Percentiles rank a stretch among this genome's conserved stretches.
phyloP scores from a whole-genome alignment of 2,113 vertebrate genomes.

The Phycodurus eques region DNA sequence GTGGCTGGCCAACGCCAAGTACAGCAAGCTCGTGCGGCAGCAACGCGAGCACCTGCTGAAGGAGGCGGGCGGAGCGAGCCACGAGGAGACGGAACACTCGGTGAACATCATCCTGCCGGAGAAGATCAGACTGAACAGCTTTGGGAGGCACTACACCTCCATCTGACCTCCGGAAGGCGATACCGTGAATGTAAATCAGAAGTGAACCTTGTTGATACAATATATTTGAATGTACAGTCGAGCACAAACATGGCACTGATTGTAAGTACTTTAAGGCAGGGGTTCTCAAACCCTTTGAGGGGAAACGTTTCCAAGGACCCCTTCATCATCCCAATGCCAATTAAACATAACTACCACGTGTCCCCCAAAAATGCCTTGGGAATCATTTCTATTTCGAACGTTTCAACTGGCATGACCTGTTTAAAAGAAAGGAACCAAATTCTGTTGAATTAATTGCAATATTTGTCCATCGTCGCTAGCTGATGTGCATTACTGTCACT shows the following conservation, averaged over 20 bases:
- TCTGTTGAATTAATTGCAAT: not conserved
- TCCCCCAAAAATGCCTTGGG: not conserved
- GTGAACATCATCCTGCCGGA: conserved; percentile 92
- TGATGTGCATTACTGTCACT: not conserved
- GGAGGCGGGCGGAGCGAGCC: conserved; percentile 67
- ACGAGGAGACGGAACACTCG: conserved; percentile 81
- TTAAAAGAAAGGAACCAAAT: not conserved
- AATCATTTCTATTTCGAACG: not conserved
- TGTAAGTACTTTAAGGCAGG: conserved; percentile 21
- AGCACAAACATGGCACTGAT: conserved; percentile 18
- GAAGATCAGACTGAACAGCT: conserved; percentile 84
- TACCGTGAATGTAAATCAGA: conserved; percentile 35
- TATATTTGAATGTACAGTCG: not conserved
- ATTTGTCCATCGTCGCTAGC: not conserved
- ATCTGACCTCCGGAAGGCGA: conserved; percentile 67
- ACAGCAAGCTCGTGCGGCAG: conserved; percentile 80
- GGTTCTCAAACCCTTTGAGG: not conserved
- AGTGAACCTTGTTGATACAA: not conserved
- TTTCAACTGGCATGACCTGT: not conserved
- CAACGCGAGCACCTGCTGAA: conserved; percentile 84
- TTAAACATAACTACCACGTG: not conserved
- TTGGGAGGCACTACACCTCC: conserved; percentile 79
- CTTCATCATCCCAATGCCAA: not conserved
- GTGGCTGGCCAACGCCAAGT: conserved; percentile 88
- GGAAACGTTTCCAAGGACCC: not conserved